A percentile compares a stretch with the other conserved stretches of the same genome.
Evolutionary conservation across 2,888 invertebrate species (phyloP).

Genomic region (Blastobasis adustella): DNA sequence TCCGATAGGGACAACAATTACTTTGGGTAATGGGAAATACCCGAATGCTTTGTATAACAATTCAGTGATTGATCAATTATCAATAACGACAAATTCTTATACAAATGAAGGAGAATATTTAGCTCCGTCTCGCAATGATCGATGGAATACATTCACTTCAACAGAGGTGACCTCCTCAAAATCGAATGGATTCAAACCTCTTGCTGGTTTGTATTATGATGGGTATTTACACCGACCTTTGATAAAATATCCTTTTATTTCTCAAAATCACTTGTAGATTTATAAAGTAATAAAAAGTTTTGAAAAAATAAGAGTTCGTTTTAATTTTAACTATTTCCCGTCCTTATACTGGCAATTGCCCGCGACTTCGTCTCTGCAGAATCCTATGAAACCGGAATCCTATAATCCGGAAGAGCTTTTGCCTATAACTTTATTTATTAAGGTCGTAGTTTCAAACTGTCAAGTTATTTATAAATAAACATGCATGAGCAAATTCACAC

Average conservation of each 20-base stretch:
- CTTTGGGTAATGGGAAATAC: constrained; percentile 30
- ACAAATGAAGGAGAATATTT: constrained; percentile 38
- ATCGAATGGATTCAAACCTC: constrained; percentile 47
- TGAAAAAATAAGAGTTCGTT: no score
- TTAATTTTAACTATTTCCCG: not conserved
- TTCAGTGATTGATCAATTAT: constrained; percentile 44
- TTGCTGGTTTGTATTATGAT: constrained; percentile 64
- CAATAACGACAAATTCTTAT: constrained; percentile 49
- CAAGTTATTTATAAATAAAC: no score
- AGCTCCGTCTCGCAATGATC: constrained; percentile 37
- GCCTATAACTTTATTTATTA: no score
- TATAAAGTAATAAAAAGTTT: no score
- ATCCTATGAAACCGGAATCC: no score
- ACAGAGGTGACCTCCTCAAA: constrained; percentile 21
- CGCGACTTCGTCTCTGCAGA: no score
- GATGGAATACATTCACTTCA: constrained; percentile 45
- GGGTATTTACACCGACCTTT: constrained; percentile 53
- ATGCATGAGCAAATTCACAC: no score
- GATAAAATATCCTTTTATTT: constrained; percentile 39
- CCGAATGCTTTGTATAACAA: constrained; percentile 37
- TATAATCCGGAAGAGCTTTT: no score
- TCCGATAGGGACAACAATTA: constrained; percentile 16
- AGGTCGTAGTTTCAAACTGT: no score
- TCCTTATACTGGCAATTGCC: no score
- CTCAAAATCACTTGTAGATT: constrained; percentile 24